Evolutionary conservation across 2,113 vertebrate species (phyloP).

Genomic region (Aphyosemion australe): DNA sequence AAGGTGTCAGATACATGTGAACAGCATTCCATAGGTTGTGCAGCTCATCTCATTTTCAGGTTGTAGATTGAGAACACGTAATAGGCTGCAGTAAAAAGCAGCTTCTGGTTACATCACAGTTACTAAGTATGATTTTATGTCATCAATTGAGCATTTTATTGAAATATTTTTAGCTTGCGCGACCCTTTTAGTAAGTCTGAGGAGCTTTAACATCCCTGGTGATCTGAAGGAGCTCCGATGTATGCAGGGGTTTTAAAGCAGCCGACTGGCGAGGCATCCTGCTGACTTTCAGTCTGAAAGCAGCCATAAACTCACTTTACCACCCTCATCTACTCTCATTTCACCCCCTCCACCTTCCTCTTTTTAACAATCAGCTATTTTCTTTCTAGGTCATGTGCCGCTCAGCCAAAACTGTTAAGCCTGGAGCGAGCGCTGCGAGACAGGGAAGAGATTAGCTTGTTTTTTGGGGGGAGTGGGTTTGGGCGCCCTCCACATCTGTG

Average conservation of each 20-base stretch:
- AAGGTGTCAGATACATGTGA: not conserved
- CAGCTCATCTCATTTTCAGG: not conserved
- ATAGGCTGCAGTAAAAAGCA: not conserved
- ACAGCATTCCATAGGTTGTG: not conserved
- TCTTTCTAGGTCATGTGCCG: conserved; percentile 66
- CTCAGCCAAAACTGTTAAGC: conserved; percentile 53
- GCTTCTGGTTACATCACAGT: not conserved
- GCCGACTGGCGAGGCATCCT: conserved; percentile 67
- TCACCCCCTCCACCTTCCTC: not conserved
- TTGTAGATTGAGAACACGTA: not conserved
- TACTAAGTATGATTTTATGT: not conserved
- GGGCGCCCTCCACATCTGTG: not conserved
- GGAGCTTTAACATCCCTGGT: conserved; percentile 19
- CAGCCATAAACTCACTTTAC: conserved; percentile 65
- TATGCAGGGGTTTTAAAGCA: conserved; percentile 59
- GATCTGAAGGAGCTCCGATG: conserved; percentile 12
- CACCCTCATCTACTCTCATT: conserved; percentile 23
- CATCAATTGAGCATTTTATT: not conserved
- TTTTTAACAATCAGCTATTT: conserved; percentile 72
- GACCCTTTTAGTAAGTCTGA: conserved; percentile 2
- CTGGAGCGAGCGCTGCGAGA: conserved; percentile 45
- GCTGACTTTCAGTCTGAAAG: conserved; percentile 65
- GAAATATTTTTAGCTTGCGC: not conserved
- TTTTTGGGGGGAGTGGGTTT: not conserved
- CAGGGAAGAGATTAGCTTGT: conserved; percentile 54